These are phyloP conservation scores for Falco peregrinus DNA, from an alignment of 2,797 vertebrate species.

Conservation along the genomic window DNA sequence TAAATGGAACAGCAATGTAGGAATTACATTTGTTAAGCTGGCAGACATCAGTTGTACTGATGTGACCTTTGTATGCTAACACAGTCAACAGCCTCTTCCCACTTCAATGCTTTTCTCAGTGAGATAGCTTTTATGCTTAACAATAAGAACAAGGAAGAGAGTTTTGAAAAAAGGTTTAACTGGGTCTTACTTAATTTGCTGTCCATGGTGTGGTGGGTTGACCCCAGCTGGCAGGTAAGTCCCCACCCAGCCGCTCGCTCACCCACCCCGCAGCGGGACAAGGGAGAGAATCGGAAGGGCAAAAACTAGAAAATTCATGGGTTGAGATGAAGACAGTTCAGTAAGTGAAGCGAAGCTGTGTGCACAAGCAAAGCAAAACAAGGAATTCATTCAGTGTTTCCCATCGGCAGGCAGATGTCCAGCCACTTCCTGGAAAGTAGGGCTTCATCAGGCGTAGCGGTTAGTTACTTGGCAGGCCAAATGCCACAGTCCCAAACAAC, in stretches of 20 bases:
- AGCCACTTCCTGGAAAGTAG: background rate
- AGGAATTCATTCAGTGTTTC: background rate
- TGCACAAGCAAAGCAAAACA: background rate
- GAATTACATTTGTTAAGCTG: background rate
- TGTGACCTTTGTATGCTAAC: background rate
- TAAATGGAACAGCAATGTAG: background rate
- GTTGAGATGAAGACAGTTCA: background rate
- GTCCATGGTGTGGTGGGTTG: background rate
- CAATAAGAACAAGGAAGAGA: background rate
- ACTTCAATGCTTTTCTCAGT: background rate
- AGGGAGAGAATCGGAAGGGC: background rate
- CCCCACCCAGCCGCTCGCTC: background rate
- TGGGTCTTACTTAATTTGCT: background rate
- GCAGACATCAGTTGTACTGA: background rate
- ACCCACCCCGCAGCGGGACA: background rate
- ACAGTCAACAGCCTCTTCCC: background rate
- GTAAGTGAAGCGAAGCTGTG: background rate
- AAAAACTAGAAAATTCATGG: background rate
- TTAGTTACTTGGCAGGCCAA: no score
- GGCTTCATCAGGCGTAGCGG: fast-evolving
- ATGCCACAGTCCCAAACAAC: background rate
- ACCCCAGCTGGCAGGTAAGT: background rate
- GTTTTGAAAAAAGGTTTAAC: background rate
- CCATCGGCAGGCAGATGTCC: background rate
- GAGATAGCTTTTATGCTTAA: background rate